Evolutionary conservation across 37 sponge, comb jelly and placozoan species (phyloP).

Genomic region (Ephydatia muelleri): DNA sequence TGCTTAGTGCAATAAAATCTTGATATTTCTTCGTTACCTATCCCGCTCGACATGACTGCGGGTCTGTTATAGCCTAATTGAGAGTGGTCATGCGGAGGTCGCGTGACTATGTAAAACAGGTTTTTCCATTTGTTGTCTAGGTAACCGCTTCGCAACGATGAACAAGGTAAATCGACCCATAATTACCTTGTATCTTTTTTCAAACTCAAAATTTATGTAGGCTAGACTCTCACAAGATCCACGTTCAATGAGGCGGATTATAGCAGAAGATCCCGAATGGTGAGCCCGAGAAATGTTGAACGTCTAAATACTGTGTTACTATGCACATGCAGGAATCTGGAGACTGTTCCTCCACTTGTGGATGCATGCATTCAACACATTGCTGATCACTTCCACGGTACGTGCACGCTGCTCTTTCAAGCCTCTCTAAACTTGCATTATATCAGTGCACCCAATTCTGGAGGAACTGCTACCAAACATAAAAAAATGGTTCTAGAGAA

Average conservation of each 20-base stretch:
- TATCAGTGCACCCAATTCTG: constrained; percentile 80
- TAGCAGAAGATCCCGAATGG: constrained; percentile 99
- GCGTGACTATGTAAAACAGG: not conserved
- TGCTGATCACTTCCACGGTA: constrained; percentile 75
- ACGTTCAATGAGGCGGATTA: constrained; percentile 85
- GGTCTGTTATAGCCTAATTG: not conserved
- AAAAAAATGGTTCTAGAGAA: constrained; percentile 63
- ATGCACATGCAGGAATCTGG: constrained; percentile 78
- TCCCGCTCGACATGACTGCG: constrained; percentile 18
- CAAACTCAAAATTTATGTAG: not conserved
- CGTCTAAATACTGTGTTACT: constrained; percentile 2
- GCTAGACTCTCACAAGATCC: constrained; percentile 51
- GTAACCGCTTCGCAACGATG: not conserved
- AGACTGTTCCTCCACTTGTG: constrained; percentile 83
- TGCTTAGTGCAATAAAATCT: constrained; percentile 94
- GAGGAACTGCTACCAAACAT: constrained; percentile 77
- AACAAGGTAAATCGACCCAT: not conserved
- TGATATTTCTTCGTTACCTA: constrained; percentile 80
- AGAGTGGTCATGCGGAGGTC: not conserved
- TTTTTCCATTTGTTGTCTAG: not conserved
- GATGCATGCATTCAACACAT: constrained; percentile 87
- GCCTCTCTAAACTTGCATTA: not conserved
- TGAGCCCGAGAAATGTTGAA: not conserved
- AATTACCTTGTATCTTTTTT: not conserved
- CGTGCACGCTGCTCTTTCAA: constrained; percentile 4